Evolutionary conservation across 1,140 invertebrate genomes (phyloP).

Genomic region (Drosophila tani): DNA sequence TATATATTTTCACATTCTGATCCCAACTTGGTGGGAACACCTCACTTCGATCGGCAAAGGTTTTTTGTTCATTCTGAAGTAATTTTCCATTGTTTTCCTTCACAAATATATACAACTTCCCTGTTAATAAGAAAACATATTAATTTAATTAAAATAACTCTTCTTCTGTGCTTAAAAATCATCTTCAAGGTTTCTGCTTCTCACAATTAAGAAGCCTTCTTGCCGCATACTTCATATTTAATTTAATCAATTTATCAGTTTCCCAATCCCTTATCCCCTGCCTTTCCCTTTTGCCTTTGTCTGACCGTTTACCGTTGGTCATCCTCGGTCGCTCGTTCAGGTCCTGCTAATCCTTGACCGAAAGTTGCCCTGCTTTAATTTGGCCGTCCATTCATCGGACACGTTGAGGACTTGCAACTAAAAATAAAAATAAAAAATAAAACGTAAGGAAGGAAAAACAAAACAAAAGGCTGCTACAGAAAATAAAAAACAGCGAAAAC

Average conservation of each 20-base stretch:
- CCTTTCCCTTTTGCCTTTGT: background rate
- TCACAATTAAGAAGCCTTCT: background rate
- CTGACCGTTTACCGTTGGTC: slow-evolving; percentile 48
- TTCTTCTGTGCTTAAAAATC: no score
- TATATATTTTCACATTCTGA: no score
- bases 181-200: no score
- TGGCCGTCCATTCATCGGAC: slow-evolving; percentile 30
- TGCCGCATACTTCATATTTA: background rate
- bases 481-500: slow-evolving; percentile 38
- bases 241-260: background rate
- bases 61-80: no score
- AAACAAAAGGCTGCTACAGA: slow-evolving; percentile 34
- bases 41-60: no score
- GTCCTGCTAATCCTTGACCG: slow-evolving; percentile 41
- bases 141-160: no score
- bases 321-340: background rate
- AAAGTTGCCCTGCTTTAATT: slow-evolving; percentile 45
- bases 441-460: background rate
- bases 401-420: slow-evolving; percentile 39
- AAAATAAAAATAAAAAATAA: slow-evolving; percentile 1
- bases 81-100: no score
- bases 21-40: no score
- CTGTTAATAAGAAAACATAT: no score
- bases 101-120: no score
- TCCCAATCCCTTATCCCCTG: background rate